Evolutionary conservation across 2,797 vertebrate species (phyloP).

Genomic region (Enteromius mattozi): DNA sequence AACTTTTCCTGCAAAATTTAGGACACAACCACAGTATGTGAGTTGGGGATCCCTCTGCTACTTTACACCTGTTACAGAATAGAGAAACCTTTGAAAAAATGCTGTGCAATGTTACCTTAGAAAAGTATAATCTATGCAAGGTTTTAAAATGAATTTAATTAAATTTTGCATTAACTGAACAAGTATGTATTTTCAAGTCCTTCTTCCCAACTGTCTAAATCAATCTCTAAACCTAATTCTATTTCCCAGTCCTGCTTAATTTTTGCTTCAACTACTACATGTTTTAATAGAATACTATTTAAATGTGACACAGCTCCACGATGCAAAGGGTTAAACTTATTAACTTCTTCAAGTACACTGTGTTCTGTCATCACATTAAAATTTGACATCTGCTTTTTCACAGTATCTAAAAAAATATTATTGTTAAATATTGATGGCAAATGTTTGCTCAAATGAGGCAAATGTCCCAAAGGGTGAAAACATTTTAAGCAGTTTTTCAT

Average conservation of each 20-base stretch:
- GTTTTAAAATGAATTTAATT: background rate
- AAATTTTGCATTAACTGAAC: background rate
- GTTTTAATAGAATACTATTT: no score
- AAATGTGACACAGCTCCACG: no score
- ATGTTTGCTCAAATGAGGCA: no score
- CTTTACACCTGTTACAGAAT: background rate
- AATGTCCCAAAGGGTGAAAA: background rate
- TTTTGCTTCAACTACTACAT: no score
- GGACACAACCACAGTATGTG: background rate
- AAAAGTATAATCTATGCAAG: background rate
- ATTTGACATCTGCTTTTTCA: no score
- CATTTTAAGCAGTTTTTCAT: background rate
- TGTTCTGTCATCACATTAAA: no score
- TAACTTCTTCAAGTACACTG: no score
- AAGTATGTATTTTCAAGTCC: background rate
- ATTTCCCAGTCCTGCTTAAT: no score
- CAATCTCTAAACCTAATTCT: no score
- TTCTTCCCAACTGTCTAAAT: background rate
- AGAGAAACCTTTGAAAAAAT: background rate
- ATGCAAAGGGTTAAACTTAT: no score
- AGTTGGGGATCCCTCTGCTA: background rate
- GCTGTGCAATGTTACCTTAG: slow-evolving; percentile 60
- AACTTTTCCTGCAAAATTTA: background rate
- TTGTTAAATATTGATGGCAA: no score
- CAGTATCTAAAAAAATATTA: no score